Evolutionary conservation across 2,888 invertebrate species (phyloP), one percentile per base, ranked within the genome.

Genomic region (Spodoptera exigua): DNA sequence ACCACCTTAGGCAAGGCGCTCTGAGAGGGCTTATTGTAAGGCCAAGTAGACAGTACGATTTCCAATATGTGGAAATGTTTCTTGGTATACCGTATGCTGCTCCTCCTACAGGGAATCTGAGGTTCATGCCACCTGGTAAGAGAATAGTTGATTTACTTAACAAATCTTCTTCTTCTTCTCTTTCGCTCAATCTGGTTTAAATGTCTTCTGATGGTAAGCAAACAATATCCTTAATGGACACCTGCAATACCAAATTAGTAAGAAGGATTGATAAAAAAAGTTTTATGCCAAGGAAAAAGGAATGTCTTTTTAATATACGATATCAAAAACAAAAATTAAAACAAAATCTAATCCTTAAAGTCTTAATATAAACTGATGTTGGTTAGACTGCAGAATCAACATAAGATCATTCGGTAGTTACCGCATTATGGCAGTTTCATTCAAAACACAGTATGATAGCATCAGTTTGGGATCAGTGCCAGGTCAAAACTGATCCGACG

Each of bases 101-200:
- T 35, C 95, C 97, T 10, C 97, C 97, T 0, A 95, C 96, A 4
- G 97, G 96, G 5, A 95, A 92, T 58, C 93, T 97, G 49, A 95
- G 98, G 59, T 98, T 98, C 88, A 97, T 98, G 96, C 98, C 98
- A 34, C 98, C 98, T 70, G 96, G 96, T 95, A 83, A 85, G 44
- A 44, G 7, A 27, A 27, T 27, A 27, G 4, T 27, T 27, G 0
- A 21, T 21, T 21, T 21, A 21, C 21, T 27, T 9, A 27, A 27
- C 27, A 27, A 27, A 1, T 7, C 5, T 5, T 27, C 5, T 27
- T 27, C 27, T 5, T 27, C 9, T 7, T 7, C 27, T 27, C 9
- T 3, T 27, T 27, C 3, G 21, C 9, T 27, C 7, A 27, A 1
- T 27, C 1, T 27, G 4, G 1, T 27, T 27, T 5, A 7, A 5